These are phyloP conservation scores for Philereme transversata DNA, from an alignment of 2,888 invertebrate genomes.

Conservation along the genomic window DNA sequence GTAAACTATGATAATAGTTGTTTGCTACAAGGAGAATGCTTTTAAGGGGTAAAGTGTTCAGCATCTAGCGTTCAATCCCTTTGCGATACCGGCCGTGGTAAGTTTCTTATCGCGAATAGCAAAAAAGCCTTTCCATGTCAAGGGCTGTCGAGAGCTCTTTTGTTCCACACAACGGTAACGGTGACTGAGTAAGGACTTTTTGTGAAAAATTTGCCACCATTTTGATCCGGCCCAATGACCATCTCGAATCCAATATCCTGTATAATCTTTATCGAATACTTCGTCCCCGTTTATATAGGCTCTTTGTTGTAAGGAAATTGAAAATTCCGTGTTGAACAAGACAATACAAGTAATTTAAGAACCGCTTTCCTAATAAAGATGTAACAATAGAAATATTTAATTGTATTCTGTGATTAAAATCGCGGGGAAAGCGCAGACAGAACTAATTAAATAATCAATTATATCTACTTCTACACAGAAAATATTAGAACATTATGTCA, in stretches of 20 bases:
- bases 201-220: constrained; percentile 23
- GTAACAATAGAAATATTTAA: constrained; percentile 5
- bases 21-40: constrained; percentile 52
- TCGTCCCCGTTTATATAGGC: neutral
- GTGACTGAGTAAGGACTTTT: constrained; percentile 43
- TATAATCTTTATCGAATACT: neutral
- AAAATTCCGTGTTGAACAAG: constrained; percentile 12
- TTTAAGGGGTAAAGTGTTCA: constrained; percentile 61
- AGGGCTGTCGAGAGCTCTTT: constrained; percentile 74
- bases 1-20: constrained; percentile 45
- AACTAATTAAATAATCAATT: constrained; percentile 3
- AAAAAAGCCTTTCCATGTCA: constrained; percentile 81
- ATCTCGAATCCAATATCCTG: constrained; percentile 21
- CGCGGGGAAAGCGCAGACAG: neutral
- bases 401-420: constrained; percentile 8
- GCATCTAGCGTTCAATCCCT: constrained; percentile 54
- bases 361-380: constrained; percentile 1
- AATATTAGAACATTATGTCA: constrained; percentile 12
- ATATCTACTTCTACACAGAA: neutral
- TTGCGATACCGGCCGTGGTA: constrained; percentile 54
- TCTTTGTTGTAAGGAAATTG: constrained; percentile 22
- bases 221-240: constrained; percentile 27
- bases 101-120: constrained; percentile 70
- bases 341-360: constrained; percentile 17
- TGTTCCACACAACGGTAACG: constrained; percentile 55